Evolutionary conservation across 2,888 invertebrate species (phyloP).

Genomic region (Seladonia tumulorum): DNA sequence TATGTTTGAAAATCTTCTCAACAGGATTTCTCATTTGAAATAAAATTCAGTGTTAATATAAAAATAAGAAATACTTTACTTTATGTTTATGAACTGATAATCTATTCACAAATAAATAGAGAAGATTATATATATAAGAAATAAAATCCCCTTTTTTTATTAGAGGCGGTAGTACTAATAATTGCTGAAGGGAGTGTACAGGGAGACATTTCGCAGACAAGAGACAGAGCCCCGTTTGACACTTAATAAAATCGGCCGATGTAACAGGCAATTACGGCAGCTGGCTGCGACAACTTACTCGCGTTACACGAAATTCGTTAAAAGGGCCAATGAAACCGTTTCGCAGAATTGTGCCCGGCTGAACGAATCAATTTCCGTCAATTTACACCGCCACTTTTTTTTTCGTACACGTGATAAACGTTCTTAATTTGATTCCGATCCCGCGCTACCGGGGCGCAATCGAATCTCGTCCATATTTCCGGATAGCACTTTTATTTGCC

Average conservation of each 20-base stretch:
- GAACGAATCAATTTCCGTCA: constrained; percentile 63
- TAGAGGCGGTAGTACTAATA: neutral
- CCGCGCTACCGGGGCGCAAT: constrained; percentile 28
- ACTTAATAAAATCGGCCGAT: constrained; percentile 51
- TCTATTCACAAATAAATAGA: neutral
- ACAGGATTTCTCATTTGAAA: too few species aligned
- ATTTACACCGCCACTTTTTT: constrained; percentile 55
- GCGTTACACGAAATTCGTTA: constrained; percentile 61
- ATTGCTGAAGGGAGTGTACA: neutral
- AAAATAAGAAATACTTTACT: neutral
- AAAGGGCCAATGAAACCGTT: constrained; percentile 57
- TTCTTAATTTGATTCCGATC: constrained; percentile 60
- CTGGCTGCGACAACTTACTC: constrained; percentile 65
- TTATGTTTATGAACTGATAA: too few species aligned
- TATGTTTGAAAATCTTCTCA: too few species aligned
- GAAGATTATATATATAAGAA: neutral
- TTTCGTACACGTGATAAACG: constrained; percentile 40
- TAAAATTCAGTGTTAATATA: neutral
- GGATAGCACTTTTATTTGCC: constrained; percentile 49
- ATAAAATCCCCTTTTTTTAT: neutral
- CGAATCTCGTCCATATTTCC: constrained; percentile 22
- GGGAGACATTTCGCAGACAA: constrained; percentile 40
- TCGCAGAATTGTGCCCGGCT: constrained; percentile 45
- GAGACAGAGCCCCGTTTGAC: constrained; percentile 54
- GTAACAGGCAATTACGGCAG: constrained; percentile 72